A percentile compares a stretch with the other conserved stretches of the same genome.
phyloP scores from a whole-genome alignment of 1,140 invertebrate genomes.

The Drosophila neocordata region DNA sequence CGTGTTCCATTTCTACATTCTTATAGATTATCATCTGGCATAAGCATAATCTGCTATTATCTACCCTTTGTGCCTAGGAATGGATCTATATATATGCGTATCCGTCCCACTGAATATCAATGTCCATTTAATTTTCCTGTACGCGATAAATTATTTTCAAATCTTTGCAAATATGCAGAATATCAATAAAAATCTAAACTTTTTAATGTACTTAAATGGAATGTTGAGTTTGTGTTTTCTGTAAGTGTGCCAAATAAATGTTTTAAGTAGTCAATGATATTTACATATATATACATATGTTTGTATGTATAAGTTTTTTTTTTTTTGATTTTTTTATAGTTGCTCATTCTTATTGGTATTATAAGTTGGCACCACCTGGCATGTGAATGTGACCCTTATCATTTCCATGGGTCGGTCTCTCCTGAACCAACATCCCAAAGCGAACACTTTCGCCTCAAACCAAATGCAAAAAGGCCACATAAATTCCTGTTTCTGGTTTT shows the following conservation, averaged over 20 bases:
- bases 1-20: background rate
- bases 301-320: background rate
- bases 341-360: constrained; percentile 22
- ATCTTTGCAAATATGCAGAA: constrained; percentile 26
- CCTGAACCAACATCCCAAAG: constrained; percentile 51
- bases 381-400: constrained; percentile 56
- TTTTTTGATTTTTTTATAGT: constrained; percentile 20
- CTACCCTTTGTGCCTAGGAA: background rate
- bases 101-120: constrained; percentile 3
- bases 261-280: background rate
- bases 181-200: background rate
- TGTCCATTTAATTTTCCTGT: constrained; percentile 31
- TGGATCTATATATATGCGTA: background rate
- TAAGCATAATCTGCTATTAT: constrained; percentile 37
- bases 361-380: constrained; percentile 32
- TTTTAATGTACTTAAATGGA: background rate
- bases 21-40: background rate
- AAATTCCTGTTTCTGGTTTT: constrained; percentile 59
- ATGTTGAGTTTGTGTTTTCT: background rate
- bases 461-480: constrained; percentile 60
- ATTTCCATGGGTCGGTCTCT: constrained; percentile 30
- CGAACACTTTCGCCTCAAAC: constrained; percentile 68
- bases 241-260: background rate
- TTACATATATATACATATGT: background rate
- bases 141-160: constrained; percentile 4